phyloP scores from a whole-genome alignment of 2,797 vertebrate species.

The Hydrolagus colliei region DNA sequence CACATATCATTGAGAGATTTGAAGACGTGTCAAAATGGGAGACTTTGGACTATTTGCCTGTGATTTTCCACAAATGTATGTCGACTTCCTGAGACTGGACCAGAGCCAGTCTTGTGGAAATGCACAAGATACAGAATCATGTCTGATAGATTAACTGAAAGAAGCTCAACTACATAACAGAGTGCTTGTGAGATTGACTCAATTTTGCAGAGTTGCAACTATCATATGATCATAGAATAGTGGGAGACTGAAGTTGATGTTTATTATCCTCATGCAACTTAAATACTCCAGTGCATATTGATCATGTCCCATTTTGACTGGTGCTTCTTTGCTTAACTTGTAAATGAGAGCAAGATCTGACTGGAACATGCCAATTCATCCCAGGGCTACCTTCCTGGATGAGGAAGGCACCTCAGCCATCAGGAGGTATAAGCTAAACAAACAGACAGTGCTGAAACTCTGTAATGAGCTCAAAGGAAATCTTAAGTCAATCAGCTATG shows the following conservation, averaged over 20 bases:
- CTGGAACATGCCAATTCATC: not conserved
- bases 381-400: not conserved
- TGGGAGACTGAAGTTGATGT: not conserved
- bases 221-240: not conserved
- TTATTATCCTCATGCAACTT: not conserved
- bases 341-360: not conserved
- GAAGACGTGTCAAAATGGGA: no score
- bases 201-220: not conserved
- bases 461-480: not conserved
- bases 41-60: not conserved
- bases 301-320: not conserved
- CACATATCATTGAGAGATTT: not conserved
- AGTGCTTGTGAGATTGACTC: not conserved
- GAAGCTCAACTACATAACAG: not conserved
- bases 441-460: not conserved
- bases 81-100: not conserved
- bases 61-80: not conserved
- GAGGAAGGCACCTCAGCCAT: not conserved
- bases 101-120: not conserved
- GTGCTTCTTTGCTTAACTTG: no score
- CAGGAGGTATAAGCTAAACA: conserved; percentile 7
- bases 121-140: not conserved
- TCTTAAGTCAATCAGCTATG: not conserved
- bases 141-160: not conserved
- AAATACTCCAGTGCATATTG: not conserved